Evolutionary conservation across 1,140 invertebrate genomes (phyloP).

Genomic region (Xylocopa sonorina): DNA sequence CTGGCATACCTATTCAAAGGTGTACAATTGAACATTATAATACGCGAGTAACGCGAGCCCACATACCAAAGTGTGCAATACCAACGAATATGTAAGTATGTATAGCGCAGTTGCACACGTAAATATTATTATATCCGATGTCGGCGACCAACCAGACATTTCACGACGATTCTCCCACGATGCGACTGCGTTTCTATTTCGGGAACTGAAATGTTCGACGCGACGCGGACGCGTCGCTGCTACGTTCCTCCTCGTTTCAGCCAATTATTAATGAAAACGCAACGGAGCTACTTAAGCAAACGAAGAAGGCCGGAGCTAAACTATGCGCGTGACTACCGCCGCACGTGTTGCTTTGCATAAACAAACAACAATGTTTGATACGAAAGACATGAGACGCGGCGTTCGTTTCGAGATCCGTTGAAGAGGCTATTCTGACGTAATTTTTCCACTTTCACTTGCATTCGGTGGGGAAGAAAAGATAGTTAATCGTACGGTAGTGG

Average conservation of each 20-base stretch:
- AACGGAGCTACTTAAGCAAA: not conserved
- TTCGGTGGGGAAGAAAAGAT: not conserved
- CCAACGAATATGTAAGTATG: no score
- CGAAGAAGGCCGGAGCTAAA: not conserved
- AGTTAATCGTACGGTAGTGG: no score
- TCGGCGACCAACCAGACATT: not conserved
- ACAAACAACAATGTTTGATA: not conserved
- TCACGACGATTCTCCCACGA: not conserved
- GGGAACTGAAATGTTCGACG: not conserved
- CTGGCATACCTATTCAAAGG: no score
- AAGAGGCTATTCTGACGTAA: no score
- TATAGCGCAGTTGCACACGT: no score
- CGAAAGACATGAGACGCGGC: not conserved
- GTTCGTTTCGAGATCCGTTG: no score
- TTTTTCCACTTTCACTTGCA: no score
- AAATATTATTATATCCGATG: not conserved
- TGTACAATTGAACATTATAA: no score
- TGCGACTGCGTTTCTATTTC: not conserved
- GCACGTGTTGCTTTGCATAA: not conserved
- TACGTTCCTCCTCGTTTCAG: not conserved
- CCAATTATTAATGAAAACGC: constrained; percentile 33
- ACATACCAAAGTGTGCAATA: no score
- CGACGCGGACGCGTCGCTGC: not conserved
- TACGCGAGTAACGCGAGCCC: no score
- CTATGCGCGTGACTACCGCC: not conserved